These are phyloP conservation scores for Caenorhabditis latens DNA, from an alignment of 1,140 invertebrate species.

Conservation along the genomic window DNA sequence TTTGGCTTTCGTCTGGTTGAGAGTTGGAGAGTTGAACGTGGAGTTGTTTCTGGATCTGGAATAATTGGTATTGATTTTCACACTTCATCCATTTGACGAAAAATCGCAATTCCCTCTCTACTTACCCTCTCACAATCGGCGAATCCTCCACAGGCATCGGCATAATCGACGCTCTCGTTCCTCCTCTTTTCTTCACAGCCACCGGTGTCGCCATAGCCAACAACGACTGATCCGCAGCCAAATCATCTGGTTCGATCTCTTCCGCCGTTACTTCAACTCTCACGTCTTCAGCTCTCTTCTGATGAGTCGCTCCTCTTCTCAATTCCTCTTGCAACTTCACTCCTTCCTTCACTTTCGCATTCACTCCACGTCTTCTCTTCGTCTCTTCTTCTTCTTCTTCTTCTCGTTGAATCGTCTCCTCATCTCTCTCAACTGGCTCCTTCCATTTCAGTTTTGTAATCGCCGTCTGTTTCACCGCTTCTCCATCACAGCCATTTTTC, in stretches of 20 bases:
- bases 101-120: background rate
- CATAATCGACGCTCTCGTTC: slow-evolving; percentile 28
- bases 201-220: background rate
- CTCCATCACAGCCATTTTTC: background rate
- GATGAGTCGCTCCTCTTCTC: background rate
- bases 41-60: background rate
- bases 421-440: background rate
- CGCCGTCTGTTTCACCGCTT: background rate
- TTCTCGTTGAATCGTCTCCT: background rate
- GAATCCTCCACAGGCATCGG: slow-evolving; percentile 34
- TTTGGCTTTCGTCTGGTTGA: slow-evolving; percentile 29
- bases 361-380: slow-evolving; percentile 16
- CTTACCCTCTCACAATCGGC: background rate
- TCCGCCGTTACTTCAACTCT: background rate
- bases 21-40: slow-evolving; percentile 4
- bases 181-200: slow-evolving; percentile 1
- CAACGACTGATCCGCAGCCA: slow-evolving; percentile 33
- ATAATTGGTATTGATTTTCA: background rate
- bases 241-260: slow-evolving; percentile 29
- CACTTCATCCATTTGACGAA: too few species aligned
- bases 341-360: slow-evolving; percentile 11
- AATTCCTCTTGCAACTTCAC: slow-evolving; percentile 21
- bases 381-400: slow-evolving; percentile 17
- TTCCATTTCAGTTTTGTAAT: slow-evolving; percentile 23
- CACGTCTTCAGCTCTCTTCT: background rate